Evolutionary conservation across 1,140 invertebrate species (phyloP).

Genomic region (Druon quercuslanigerum): DNA sequence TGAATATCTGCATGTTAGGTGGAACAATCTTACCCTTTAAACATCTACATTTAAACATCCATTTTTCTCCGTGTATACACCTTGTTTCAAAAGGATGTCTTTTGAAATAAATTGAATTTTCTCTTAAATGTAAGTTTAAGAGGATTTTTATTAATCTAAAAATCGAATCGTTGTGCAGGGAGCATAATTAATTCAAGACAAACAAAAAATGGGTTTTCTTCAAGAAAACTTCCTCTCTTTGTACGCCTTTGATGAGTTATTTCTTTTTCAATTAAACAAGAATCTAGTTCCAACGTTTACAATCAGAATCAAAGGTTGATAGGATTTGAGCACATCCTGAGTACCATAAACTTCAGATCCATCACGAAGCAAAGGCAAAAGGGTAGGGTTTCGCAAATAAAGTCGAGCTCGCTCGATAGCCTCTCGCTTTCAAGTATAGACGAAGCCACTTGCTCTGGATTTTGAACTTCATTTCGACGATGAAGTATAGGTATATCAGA

Average conservation of each 20-base stretch:
- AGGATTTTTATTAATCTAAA: no score
- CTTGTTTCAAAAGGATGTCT: no score
- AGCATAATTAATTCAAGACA: no score
- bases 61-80: no score
- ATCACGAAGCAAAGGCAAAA: slow-evolving; percentile 40
- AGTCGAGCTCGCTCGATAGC: slow-evolving; percentile 40
- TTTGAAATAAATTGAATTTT: no score
- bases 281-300: slow-evolving; percentile 15
- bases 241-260: neutral
- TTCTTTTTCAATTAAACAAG: neutral
- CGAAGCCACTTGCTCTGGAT: slow-evolving; percentile 25
- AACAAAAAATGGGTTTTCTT: no score
- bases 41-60: no score
- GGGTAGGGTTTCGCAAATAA: slow-evolving; percentile 28
- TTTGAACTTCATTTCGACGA: slow-evolving; percentile 36
- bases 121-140: no score
- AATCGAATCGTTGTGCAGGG: no score
- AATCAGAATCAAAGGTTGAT: neutral
- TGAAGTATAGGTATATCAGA: neutral
- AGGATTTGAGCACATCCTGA: slow-evolving; percentile 34
- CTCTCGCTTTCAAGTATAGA: slow-evolving; percentile 35
- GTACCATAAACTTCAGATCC: slow-evolving; percentile 42
- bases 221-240: no score
- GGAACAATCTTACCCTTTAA: no score
- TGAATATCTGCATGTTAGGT: no score